Evolutionary conservation across 2,113 vertebrate genomes (phyloP), one percentile per base, ranked within the genome.

Genomic region (Oostethus manadensis): DNA sequence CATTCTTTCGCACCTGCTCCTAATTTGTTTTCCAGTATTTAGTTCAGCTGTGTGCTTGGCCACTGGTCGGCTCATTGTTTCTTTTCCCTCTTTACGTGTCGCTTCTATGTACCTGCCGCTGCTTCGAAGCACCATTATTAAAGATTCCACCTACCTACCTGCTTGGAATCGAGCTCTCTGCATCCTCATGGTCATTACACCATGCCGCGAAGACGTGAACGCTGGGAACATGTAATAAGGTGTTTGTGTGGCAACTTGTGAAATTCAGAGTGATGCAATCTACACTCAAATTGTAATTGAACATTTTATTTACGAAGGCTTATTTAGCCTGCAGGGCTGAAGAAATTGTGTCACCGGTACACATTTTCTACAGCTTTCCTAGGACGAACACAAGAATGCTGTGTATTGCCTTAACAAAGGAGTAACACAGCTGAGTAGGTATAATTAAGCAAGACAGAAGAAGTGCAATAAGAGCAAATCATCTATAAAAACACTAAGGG

Each of bases 221-320:
- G n/a, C n/a, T n/a, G n/a, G n/a, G n/a, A 59, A 62, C 47, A 68
- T n/a, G 48, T 82, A 84, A 84, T 84, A 71, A 81, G 66, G 76
- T 80, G 74, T 79, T 70, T 56, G 58, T 70, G 22, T 70, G 60
- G 63, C 71, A 73, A 62, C 57, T 3, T 21, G 54, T 72, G 64
- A 69, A 76, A 70, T 66, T 65, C 60, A 62, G 57, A 73, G 57
- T 76, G 81, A 79, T 78, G 73, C 72, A 84, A 84, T 81, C 72
- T 42, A 62, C 5, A 26, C 59, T 50, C 21, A 42, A 65, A 68
- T 62, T 58, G 60, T 76, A 83, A 76, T 75, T 76, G 76, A 61
- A 47, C 42, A 51, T 62, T 60, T 57, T 57, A 74, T 68, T 62
- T 60, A 64, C 58, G 50, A 74, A 56, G 64, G 54, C 38, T 76